A percentile compares a stretch with the other conserved stretches of the same genome.
Evolutionary conservation across 1,140 invertebrate species (phyloP).

Genomic region (Drosophila quadrilineata): DNA sequence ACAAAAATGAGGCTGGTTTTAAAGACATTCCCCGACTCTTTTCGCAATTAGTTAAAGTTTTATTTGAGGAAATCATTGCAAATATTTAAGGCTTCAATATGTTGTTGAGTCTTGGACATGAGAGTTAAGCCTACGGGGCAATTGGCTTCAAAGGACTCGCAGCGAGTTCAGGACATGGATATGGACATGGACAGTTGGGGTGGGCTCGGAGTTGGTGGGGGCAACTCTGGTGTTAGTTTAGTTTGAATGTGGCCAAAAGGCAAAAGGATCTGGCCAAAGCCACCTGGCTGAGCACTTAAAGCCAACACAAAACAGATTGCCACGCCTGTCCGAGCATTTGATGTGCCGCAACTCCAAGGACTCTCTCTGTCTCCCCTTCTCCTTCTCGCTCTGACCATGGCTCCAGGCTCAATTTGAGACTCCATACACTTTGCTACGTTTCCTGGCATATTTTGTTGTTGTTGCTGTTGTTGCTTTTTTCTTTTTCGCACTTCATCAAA

Average conservation of each 20-base stretch:
- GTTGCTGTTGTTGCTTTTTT: not conserved
- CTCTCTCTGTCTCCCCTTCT: not conserved
- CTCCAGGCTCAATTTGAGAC: not conserved
- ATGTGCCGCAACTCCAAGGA: constrained; percentile 9
- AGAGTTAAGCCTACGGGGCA: too few relatives aligned
- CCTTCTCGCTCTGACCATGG: too few relatives aligned
- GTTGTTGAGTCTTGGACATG: too few relatives aligned
- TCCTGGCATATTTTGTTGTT: too few relatives aligned
- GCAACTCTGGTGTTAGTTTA: not conserved
- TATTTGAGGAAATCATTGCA: too few relatives aligned
- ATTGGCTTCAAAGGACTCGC: too few relatives aligned
- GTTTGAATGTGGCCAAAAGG: not conserved
- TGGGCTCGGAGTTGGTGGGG: too few relatives aligned
- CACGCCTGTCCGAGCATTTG: constrained; percentile 33
- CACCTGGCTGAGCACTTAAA: constrained; percentile 35
- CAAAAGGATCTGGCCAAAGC: not conserved
- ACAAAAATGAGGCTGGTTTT: too few relatives aligned
- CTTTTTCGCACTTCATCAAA: constrained; percentile 64
- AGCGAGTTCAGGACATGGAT: too few relatives aligned
- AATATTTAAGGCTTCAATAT: too few relatives aligned
- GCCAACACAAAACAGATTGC: constrained; percentile 41
- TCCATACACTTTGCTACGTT: constrained; percentile 2
- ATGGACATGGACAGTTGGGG: constrained; percentile 15
- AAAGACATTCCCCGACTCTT: too few relatives aligned
- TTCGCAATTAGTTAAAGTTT: too few relatives aligned